phyloP scores from a whole-genome alignment of 2,888 invertebrate species.

The Anthophora plumipes region DNA sequence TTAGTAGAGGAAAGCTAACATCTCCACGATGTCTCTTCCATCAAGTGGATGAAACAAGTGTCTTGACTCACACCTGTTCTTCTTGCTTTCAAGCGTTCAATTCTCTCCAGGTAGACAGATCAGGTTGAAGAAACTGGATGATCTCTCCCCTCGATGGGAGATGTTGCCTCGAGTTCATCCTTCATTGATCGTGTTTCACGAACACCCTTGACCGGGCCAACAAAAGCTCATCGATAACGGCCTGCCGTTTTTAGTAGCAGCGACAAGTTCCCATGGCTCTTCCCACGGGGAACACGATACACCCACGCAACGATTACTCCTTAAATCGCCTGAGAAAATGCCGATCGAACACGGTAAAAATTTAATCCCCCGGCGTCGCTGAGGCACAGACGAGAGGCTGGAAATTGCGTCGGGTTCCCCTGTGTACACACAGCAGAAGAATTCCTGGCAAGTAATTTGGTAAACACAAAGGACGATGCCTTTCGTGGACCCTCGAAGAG shows the following conservation, averaged over 20 bases:
- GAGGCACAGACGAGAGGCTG: not conserved
- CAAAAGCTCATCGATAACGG: slow-evolving; percentile 69
- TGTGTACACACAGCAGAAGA: slow-evolving; percentile 4
- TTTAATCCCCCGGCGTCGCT: slow-evolving; percentile 40
- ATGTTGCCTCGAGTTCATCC: not conserved
- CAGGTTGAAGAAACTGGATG: slow-evolving; percentile 63
- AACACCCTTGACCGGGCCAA: slow-evolving; percentile 56
- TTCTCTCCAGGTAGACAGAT: slow-evolving; percentile 57
- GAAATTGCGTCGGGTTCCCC: slow-evolving; percentile 12
- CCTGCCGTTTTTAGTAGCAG: slow-evolving; percentile 50
- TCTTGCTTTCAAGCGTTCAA: slow-evolving; percentile 48
- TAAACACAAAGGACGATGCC: not conserved
- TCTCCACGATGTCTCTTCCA: not conserved
- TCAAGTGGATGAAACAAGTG: slow-evolving; percentile 8
- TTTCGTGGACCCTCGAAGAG: not conserved
- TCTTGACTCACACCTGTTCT: slow-evolving; percentile 70
- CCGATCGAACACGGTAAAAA: slow-evolving; percentile 56
- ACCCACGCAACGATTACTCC: slow-evolving; percentile 65
- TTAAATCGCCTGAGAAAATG: slow-evolving; percentile 60
- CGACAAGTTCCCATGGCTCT: slow-evolving; percentile 66
- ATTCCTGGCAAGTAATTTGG: slow-evolving; percentile 22
- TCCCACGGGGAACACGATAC: slow-evolving; percentile 64
- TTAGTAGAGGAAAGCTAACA: slow-evolving; percentile 62
- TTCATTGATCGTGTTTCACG: slow-evolving; percentile 68
- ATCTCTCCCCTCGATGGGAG: slow-evolving; percentile 26